Evolutionary conservation across 2,888 invertebrate genomes (phyloP), one percentile per base, ranked within the genome.

Genomic region (Vanessa cardui): DNA sequence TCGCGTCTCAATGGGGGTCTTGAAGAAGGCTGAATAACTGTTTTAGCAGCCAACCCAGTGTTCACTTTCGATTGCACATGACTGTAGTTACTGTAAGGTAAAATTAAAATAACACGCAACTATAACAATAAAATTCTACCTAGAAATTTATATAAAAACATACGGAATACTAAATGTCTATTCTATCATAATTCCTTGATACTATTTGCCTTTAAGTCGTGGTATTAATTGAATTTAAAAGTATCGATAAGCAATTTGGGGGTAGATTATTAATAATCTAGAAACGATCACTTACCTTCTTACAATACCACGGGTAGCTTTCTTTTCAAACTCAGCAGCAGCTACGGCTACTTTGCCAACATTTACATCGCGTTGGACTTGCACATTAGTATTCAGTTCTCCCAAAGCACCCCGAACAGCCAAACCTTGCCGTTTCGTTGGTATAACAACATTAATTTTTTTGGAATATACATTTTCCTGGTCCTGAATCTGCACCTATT

Each of bases 1-100:
- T 92, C 90, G 15, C 92, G 80, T 47, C 90, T 80, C 8, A 93
- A 78, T 0, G 87, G 83, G 39, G 89, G 89, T 66, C 86, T 80
- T 2, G 85, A 72, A 1, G 86, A 73, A 6, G 88, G 86, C 72
- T 85, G 86, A 16, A 83, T 65, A 15, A 73, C 61, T 33, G 71
- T 73, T 68, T 84, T 89, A 20, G 68, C 74, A 6, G 84, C 75
- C 33, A 88, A 79, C 2, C 93, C 90, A 1, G 93, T 90, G 72
- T 93, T 89, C 52, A 93, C 80, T 77, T 91, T 92, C 0, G 93
- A 90, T 70, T 87, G 89, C 6, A 93, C 90, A 88, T 93, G 91
- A 63, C 83, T 88, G 71, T 93, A 93, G 74, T 83, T 90, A 69
- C 52, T 54, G 26, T 7, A 52, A 31, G 7, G 39, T 39, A 39